phyloP scores from a whole-genome alignment of 2,888 invertebrate species.

The Odontomyia ornata region DNA sequence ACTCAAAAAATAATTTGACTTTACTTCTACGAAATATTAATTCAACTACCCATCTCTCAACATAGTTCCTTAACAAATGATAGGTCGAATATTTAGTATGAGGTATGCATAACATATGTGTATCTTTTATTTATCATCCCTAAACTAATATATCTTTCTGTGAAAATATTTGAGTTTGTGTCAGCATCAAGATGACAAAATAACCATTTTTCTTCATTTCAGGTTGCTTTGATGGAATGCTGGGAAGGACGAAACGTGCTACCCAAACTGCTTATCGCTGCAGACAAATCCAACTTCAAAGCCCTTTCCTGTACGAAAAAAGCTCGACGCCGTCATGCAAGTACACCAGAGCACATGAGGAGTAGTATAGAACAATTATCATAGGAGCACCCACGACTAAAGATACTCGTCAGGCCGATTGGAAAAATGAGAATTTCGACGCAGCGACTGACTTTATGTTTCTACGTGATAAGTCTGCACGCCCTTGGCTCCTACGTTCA shows the following conservation, averaged over 20 bases:
- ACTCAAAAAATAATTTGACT: too few species aligned
- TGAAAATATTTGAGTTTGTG: too few species aligned
- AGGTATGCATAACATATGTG: too few species aligned
- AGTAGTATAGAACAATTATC: not conserved
- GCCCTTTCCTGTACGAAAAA: not conserved
- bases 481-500: conserved; percentile 51
- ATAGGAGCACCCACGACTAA: not conserved
- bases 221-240: not conserved
- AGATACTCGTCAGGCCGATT: not conserved
- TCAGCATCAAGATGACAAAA: not conserved
- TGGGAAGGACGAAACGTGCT: not conserved
- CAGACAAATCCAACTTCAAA: not conserved
- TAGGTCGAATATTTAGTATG: too few species aligned
- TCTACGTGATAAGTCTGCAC: conserved; percentile 47
- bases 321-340: too few species aligned
- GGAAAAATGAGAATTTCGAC: conserved; percentile 48
- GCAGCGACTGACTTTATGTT: conserved; percentile 48
- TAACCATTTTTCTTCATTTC: not conserved
- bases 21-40: too few species aligned
- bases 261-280: not conserved
- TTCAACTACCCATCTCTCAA: too few species aligned
- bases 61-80: too few species aligned
- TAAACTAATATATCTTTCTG: too few species aligned
- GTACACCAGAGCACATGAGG: not conserved
- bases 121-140: too few species aligned